These are phyloP conservation scores for Pampusana beccarii DNA, from an alignment of 2,113 vertebrate species.

Conservation along the genomic window DNA sequence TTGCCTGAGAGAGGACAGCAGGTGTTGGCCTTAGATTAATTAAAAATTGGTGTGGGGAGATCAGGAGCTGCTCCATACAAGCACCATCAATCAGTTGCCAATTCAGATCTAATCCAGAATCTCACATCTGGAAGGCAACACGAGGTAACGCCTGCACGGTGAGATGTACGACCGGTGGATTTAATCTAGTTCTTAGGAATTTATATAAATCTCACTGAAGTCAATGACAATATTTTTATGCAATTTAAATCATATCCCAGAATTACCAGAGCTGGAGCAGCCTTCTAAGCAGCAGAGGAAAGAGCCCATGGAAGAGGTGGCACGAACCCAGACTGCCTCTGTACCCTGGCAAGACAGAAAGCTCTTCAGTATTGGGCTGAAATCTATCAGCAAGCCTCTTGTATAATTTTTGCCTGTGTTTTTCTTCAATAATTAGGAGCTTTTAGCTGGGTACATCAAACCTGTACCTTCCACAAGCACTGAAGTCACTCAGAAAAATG, in stretches of 20 bases:
- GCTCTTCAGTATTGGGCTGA: neutral
- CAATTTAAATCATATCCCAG: neutral
- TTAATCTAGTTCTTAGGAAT: neutral
- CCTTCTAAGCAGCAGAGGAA: neutral
- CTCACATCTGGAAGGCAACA: neutral
- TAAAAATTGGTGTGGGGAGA: neutral
- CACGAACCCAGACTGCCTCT: neutral
- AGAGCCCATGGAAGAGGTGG: neutral
- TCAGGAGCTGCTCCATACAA: neutral
- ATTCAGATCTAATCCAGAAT: neutral
- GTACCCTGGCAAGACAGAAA: neutral
- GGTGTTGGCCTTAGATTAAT: neutral
- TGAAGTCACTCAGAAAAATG: neutral
- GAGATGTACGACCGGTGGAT: neutral
- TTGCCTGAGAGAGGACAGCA: neutral
- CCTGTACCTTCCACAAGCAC: neutral
- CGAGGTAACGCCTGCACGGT: neutral
- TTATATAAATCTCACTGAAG: neutral
- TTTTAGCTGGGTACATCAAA: neutral
- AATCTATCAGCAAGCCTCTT: neutral
- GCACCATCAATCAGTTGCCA: neutral
- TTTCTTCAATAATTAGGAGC: slow-evolving; percentile 21
- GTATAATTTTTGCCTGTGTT: neutral
- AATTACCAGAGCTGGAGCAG: neutral
- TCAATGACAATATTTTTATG: neutral